Base-by-base conservation (phyloP, 2,888 invertebrate species). In the Lepetodrilus schrolli region DNA sequence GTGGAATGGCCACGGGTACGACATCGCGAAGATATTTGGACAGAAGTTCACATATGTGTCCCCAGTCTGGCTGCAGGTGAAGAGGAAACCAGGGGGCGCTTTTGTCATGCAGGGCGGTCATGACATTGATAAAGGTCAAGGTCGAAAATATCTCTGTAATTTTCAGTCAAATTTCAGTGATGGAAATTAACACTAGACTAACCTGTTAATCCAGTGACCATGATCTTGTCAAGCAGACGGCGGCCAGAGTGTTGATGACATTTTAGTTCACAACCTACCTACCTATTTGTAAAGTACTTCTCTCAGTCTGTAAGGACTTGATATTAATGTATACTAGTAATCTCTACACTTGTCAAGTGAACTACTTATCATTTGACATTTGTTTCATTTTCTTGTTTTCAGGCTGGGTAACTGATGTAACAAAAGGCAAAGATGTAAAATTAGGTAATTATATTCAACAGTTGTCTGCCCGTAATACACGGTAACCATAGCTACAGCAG, bases 1-100 rank as follows among this genome's bases (percentile, higher is more conserved):
- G 97, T 98, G 98, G 98, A 98, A 98, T 88, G 94, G 93, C 80
- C 96, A 95, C 91, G 98, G 98, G 0, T 96, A 97, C 91, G 95
- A 97, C 90, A 93, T 97, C 66, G 96, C 97, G 0, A 97, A 97
- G 91, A 93, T 92, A 72, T 97, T 97, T 92, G 95, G 94, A 50
- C 83, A 88, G 38, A 98, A 98, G 91, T 96, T 98, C 84, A 94
- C 95, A 69, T 95, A 95, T 85, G 93, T 98, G 26, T 96, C 97
- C 0, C 98, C 98, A 0, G 98, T 98, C 0, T 99, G 98, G 98
- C 93, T 98, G 36, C 96, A 97, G 91, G 91, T 98, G 13, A 93
- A 93, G 75, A 92, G 94, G 47, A 93, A 93, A 74, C 82, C 83
- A 20, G 82, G 83, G 13, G 89, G 88, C 2, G 81, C 83, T 3